These are phyloP conservation scores for Tyto alba DNA, from an alignment of 2,113 vertebrate genomes.

Conservation along the genomic window DNA sequence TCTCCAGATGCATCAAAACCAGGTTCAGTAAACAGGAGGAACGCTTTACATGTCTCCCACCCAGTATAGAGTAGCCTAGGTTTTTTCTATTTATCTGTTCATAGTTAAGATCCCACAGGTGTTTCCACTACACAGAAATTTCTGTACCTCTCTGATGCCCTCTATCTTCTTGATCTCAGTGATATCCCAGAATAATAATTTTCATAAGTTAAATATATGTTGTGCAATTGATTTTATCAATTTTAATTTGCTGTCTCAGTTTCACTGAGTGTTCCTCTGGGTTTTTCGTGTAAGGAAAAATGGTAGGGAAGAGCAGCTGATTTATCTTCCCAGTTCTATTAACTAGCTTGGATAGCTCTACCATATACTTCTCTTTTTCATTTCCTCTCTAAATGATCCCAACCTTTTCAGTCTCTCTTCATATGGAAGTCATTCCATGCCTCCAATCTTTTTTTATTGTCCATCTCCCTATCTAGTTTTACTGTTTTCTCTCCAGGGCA, in stretches of 20 bases:
- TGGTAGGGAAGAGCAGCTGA: neutral
- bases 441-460: constrained; percentile 48
- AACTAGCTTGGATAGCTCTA: constrained; percentile 22
- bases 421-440: constrained; percentile 55
- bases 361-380: constrained; percentile 40
- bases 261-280: neutral
- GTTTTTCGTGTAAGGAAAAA: neutral
- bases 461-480: constrained; percentile 36
- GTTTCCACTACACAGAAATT: neutral
- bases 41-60: neutral
- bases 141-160: neutral
- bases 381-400: constrained; percentile 40
- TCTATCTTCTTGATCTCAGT: neutral
- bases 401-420: constrained; percentile 25
- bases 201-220: neutral
- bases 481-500: constrained; percentile 17
- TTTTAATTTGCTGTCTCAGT: neutral
- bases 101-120: neutral
- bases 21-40: neutral
- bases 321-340: constrained; percentile 31
- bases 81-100: neutral
- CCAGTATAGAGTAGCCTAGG: neutral
- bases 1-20: neutral
- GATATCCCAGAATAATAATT: neutral
- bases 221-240: neutral